Evolutionary conservation across 2,888 invertebrate species (phyloP), one percentile per base, ranked within the genome.

Genomic region (Drosophila prostipennis): DNA sequence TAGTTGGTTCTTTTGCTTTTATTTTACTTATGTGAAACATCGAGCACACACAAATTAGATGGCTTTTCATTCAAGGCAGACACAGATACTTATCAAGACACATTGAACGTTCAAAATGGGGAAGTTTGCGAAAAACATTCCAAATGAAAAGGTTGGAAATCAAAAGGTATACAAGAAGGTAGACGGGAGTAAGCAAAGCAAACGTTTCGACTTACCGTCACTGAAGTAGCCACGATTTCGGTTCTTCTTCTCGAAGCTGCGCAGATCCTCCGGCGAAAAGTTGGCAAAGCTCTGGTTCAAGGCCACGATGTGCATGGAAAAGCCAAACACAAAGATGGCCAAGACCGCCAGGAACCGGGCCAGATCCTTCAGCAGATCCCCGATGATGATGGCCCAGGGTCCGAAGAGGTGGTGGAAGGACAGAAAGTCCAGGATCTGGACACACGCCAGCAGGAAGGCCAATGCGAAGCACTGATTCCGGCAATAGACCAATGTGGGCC

Each of bases 371-470:
- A 97, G 96, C 60, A 97, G 93, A 92, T 97, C 97, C 23, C 99
- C 97, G 89, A 99, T 99, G 91, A 99, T 99, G 90, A 99, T 99
- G 36, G 99, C 99, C 99, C 99, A 99, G 0, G 99, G 99, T 49
- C 99, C 99, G 91, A 99, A 99, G 19, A 99, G 94, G 92, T 99
- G 98, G 92, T 99, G 99, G 91, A 99, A 99, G 26, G 99, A 99
- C 52, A 99, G 93, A 92, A 99, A 99, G 93, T 98, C 98, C 89
- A 99, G 93, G 89, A 99, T 97, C 93, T 99, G 98, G 52, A 99
- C 98, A 93, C 99, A 99, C 59, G 98, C 98, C 86, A 99, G 93
- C 71, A 99, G 94, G 91, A 99, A 96, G 61, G 98, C 97, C 89
- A 99, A 93, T 0, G 99, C 99, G 90, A 99, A 98, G 90, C 99